Conservation (phyloP, 1,140 invertebrate species). For the Akabosia matsudoensis region DNA sequence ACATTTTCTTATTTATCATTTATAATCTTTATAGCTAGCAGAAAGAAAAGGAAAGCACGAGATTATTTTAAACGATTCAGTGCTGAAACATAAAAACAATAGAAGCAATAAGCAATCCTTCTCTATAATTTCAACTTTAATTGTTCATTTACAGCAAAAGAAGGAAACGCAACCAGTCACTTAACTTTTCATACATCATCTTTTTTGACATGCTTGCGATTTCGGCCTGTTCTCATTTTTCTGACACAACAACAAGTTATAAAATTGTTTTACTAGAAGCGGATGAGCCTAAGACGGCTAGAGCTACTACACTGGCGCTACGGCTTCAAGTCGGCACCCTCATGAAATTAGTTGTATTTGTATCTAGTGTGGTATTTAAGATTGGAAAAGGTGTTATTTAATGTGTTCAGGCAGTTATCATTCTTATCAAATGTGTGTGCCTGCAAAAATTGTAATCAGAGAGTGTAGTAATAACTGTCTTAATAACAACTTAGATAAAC, state of each 20-base stretch:
- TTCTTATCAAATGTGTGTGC: not conserved
- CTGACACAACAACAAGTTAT: not conserved
- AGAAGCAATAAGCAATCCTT: not conserved
- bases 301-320: not conserved
- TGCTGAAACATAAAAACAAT: not conserved
- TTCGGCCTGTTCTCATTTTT: not conserved
- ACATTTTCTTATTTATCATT: too few relatives aligned
- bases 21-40: too few relatives aligned
- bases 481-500: not conserved
- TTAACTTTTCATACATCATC: not conserved
- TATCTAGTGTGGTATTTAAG: not conserved
- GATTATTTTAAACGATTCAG: too few relatives aligned
- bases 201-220: not conserved
- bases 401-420: not conserved
- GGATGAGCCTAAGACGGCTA: not conserved
- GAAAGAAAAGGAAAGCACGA: too few relatives aligned
- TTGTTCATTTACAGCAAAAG: not conserved
- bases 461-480: not conserved
- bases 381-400: slow-evolving; percentile 12
- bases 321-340: not conserved
- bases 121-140: not conserved
- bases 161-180: not conserved
- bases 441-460: slow-evolving; percentile 1
- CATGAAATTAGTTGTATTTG: not conserved
- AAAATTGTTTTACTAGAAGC: too few relatives aligned